Conservation (phyloP, 2,113 vertebrate species). For the Paratilapia polleni region DNA sequence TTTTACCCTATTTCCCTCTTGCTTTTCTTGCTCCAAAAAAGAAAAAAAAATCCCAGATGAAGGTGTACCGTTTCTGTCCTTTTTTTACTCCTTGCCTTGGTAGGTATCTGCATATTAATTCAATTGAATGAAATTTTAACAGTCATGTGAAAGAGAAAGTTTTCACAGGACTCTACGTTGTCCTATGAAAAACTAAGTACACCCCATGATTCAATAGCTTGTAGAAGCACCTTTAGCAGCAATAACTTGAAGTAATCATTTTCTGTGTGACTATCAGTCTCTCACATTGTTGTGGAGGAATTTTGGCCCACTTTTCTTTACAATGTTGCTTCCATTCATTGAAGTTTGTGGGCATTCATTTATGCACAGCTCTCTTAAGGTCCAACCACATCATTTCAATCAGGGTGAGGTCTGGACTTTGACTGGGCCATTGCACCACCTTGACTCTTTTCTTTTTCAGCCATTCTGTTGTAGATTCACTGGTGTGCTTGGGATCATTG, state of each 20-base stretch:
- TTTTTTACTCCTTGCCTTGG: too few relatives aligned
- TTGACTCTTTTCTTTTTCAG: too few relatives aligned
- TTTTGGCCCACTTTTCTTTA: background rate
- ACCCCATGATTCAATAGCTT: accelerated
- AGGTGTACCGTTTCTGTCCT: background rate
- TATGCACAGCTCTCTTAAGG: background rate
- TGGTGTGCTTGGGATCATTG: too few relatives aligned
- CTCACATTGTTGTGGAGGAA: too few relatives aligned
- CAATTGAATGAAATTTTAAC: accelerated
- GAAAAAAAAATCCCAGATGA: background rate
- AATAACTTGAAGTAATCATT: background rate
- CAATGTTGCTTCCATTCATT: accelerated
- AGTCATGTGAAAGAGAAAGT: too few relatives aligned
- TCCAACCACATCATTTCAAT: background rate
- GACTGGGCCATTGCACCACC: background rate
- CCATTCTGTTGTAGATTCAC: too few relatives aligned
- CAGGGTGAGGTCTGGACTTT: background rate
- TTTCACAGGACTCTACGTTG: background rate
- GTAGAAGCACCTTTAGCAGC: background rate
- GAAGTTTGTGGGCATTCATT: background rate
- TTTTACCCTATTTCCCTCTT: background rate
- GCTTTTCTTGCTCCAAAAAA: background rate
- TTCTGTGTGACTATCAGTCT: too few relatives aligned
- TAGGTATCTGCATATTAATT: background rate
- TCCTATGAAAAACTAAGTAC: background rate